phyloP scores from a whole-genome alignment of 2,888 invertebrate genomes.

The Petrophora chlorosata region DNA sequence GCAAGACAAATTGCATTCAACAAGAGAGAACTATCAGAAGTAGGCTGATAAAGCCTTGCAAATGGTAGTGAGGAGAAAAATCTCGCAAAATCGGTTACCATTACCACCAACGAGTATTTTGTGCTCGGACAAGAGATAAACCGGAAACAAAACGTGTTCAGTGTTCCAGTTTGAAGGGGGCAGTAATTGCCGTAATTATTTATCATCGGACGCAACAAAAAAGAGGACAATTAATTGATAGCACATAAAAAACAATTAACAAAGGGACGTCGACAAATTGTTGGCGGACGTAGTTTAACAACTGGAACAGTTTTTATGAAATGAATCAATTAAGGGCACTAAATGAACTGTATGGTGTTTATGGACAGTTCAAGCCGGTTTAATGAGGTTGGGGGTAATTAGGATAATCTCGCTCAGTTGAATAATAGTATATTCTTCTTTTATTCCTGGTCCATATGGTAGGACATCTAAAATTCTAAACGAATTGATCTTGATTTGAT shows the following conservation, averaged over 20 bases:
- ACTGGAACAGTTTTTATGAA: background rate
- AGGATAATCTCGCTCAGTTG: no score
- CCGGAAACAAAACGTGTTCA: conserved; percentile 4
- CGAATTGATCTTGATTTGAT: no score
- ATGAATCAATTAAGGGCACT: conserved; percentile 1
- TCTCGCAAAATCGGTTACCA: no score
- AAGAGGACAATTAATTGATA: conserved; percentile 32
- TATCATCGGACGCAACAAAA: conserved; percentile 21
- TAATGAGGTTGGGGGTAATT: no score
- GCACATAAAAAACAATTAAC: conserved; percentile 29
- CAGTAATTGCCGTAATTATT: conserved; percentile 32
- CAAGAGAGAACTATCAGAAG: no score
- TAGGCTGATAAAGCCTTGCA: no score
- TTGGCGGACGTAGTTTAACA: conserved; percentile 7
- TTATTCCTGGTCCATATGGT: no score
- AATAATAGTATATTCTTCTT: no score
- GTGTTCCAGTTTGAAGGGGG: conserved; percentile 30
- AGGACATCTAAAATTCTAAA: no score
- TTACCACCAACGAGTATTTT: no score
- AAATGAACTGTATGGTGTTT: background rate
- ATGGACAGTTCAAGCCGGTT: background rate
- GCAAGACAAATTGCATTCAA: no score
- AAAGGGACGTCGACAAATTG: conserved; percentile 16
- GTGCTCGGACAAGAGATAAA: conserved; percentile 19
- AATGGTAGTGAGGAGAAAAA: no score